A percentile compares a stretch with the other conserved stretches of the same genome.
Evolutionary conservation across 2,797 vertebrate genomes (phyloP).

Genomic region (Acrocephalus scirpaceus): DNA sequence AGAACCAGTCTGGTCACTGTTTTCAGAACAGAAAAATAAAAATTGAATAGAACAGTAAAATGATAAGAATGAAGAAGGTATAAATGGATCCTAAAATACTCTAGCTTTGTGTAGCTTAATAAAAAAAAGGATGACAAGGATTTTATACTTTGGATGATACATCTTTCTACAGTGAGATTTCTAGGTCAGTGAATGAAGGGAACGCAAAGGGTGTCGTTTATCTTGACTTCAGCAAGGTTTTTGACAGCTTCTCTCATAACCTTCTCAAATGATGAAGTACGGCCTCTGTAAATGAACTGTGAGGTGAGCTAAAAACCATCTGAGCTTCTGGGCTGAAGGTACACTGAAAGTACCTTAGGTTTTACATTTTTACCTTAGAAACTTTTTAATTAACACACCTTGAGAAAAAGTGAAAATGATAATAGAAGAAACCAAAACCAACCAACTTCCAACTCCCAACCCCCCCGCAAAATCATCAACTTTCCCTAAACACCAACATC

Average conservation of each 20-base stretch:
- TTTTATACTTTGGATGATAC: background rate
- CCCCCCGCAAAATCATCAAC: background rate
- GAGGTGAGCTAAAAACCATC: background rate
- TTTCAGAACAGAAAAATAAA: background rate
- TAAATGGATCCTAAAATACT: background rate
- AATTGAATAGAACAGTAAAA: background rate
- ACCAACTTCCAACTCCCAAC: background rate
- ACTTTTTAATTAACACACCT: background rate
- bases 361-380: background rate
- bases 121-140: background rate
- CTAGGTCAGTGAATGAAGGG: background rate
- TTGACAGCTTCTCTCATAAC: background rate
- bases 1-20: background rate
- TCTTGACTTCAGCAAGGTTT: background rate
- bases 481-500: background rate
- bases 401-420: background rate
- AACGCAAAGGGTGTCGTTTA: background rate
- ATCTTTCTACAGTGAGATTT: background rate
- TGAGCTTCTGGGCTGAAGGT: background rate
- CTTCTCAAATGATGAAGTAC: background rate
- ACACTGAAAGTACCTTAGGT: background rate
- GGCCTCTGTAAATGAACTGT: background rate
- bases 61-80: background rate
- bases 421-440: background rate
- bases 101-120: background rate